These are phyloP conservation scores for Hiodon tergisus DNA, from an alignment of 2,113 vertebrate species.

Conservation along the genomic window DNA sequence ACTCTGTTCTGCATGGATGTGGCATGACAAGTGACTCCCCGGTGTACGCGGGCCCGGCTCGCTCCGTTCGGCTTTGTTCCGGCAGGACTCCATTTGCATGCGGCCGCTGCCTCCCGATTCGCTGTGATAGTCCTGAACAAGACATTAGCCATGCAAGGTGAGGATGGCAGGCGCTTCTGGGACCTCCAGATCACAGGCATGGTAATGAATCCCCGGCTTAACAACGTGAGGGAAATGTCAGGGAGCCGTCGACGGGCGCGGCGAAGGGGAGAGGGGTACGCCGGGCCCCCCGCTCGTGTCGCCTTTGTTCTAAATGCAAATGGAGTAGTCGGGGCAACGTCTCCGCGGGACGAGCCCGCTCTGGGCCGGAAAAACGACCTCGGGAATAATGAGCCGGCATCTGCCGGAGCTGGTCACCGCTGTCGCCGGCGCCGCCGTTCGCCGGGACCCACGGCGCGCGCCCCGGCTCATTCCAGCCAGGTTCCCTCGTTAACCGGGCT, in stretches of 20 bases:
- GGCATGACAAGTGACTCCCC: background rate
- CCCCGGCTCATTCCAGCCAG: too few relatives aligned
- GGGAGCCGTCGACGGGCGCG: constrained; percentile 68
- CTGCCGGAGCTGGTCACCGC: too few relatives aligned
- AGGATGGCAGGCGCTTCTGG: constrained; percentile 63
- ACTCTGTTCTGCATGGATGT: too few relatives aligned
- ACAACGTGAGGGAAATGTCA: constrained; percentile 68
- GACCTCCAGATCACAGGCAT: constrained; percentile 71
- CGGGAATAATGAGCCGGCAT: background rate
- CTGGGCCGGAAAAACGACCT: background rate
- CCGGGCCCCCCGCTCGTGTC: constrained; percentile 55
- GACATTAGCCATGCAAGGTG: constrained; percentile 54
- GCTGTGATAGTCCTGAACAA: constrained; percentile 32
- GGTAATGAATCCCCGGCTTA: constrained; percentile 72
- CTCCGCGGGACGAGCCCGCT: constrained; percentile 21
- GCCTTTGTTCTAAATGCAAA: constrained; percentile 69
- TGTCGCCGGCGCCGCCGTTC: too few relatives aligned
- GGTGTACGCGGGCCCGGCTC: background rate
- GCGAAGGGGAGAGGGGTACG: constrained; percentile 39
- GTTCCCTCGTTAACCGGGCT: too few relatives aligned
- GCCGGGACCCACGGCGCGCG: too few relatives aligned
- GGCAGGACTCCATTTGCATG: constrained; percentile 18
- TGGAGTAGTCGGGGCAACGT: constrained; percentile 43
- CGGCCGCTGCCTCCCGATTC: background rate
- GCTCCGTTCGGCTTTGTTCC: background rate